These are phyloP conservation scores for Anthoscopus minutus DNA, from an alignment of 2,113 vertebrate species.

Conservation along the genomic window DNA sequence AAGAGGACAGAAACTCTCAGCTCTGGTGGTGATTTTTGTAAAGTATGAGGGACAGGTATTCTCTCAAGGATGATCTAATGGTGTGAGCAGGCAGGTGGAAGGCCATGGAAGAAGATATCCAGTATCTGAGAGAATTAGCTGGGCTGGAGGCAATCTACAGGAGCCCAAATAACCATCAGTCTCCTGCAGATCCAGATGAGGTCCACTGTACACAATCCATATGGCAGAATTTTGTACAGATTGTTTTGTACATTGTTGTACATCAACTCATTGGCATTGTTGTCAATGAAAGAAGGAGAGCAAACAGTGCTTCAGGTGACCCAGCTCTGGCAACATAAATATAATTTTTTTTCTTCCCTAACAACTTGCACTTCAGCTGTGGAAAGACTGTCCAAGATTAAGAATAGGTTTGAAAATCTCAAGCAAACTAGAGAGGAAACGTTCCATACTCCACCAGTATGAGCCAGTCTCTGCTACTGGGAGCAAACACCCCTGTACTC, in stretches of 20 bases:
- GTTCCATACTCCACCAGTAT: not conserved
- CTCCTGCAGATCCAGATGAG: not conserved
- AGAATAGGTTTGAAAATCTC: not conserved
- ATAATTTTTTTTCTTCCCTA: not conserved
- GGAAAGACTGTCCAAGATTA: not conserved
- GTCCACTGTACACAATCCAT: not conserved
- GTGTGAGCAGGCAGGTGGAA: not conserved
- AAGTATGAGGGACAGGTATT: accelerated
- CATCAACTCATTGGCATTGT: not conserved
- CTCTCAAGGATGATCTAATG: not conserved
- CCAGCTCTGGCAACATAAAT: not conserved
- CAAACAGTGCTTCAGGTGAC: not conserved
- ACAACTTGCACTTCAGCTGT: not conserved
- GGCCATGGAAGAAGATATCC: not conserved
- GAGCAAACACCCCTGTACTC: not conserved
- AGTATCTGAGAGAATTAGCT: not conserved
- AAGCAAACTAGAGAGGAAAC: not conserved
- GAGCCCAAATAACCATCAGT: not conserved
- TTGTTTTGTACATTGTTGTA: accelerated
- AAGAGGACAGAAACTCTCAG: not conserved
- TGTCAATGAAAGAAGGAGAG: not conserved
- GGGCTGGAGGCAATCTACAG: not conserved
- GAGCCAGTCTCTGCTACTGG: not conserved
- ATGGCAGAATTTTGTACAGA: not conserved
- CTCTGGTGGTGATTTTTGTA: not conserved